phyloP scores from a whole-genome alignment of 1,140 invertebrate genomes.

The Drosophila tropicalis region DNA sequence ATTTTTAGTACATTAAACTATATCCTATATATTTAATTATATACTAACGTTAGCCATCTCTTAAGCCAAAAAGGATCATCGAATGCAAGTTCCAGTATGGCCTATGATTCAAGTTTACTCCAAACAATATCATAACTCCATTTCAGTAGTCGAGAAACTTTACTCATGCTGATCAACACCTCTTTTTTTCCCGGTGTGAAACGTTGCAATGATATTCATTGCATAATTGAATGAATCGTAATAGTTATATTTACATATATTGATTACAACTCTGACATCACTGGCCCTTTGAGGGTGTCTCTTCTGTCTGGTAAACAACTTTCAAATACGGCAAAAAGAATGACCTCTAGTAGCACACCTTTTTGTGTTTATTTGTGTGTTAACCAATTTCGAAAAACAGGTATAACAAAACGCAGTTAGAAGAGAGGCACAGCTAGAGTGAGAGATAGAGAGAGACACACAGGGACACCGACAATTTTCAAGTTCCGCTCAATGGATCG shows the following conservation, averaged over 20 bases:
- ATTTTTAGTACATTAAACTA: neutral
- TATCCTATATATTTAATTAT: neutral
- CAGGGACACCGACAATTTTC: slow-evolving; percentile 15
- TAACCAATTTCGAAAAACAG: slow-evolving; percentile 6
- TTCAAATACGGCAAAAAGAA: slow-evolving; percentile 7
- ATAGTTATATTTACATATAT: neutral
- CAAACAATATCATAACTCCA: too few relatives aligned
- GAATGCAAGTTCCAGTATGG: too few relatives aligned
- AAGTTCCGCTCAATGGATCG: slow-evolving; percentile 21
- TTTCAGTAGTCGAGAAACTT: too few relatives aligned
- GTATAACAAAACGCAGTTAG: neutral
- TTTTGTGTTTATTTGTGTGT: neutral
- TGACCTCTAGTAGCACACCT: slow-evolving; percentile 2
- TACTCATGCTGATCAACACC: neutral
- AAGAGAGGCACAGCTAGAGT: neutral
- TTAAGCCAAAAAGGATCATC: too few relatives aligned
- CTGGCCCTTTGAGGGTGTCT: neutral
- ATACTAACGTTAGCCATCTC: too few relatives aligned
- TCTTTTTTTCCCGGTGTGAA: too few relatives aligned
- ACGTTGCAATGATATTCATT: neutral
- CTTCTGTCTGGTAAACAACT: neutral
- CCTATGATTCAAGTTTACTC: too few relatives aligned
- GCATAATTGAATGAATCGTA: neutral
- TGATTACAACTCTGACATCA: neutral
- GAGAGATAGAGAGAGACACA: neutral